A percentile compares a stretch with the other conserved stretches of the same genome.
Conservation (phyloP, 2,113 vertebrate species). For the Engraulis encrasicolus region DNA sequence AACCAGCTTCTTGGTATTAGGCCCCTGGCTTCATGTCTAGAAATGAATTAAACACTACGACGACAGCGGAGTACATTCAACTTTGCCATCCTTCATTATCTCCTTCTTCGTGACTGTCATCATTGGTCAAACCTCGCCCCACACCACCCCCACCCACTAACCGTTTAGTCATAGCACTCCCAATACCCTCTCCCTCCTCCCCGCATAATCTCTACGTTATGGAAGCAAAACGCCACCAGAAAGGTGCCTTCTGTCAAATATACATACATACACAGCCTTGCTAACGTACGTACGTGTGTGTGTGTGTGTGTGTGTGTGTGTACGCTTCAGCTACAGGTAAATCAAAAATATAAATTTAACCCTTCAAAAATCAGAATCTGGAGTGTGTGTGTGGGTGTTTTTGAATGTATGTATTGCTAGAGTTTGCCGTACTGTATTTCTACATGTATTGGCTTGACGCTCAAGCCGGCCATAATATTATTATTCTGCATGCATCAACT, state of each 20-base stretch:
- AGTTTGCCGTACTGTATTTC: constrained; percentile 29
- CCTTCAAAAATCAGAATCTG: not conserved
- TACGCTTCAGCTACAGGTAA: not conserved
- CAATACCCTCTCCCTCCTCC: not conserved
- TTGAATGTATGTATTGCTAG: constrained; percentile 45
- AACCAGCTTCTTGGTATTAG: too few relatives aligned
- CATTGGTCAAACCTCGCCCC: constrained; percentile 36
- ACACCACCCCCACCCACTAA: not conserved
- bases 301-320: too few relatives aligned
- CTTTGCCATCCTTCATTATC: constrained; percentile 26
- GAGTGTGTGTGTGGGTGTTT: too few relatives aligned
- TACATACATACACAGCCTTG: constrained; percentile 52
- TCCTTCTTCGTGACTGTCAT: constrained; percentile 24
- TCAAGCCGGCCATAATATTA: constrained; percentile 37
- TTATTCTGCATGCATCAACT: constrained; percentile 55
- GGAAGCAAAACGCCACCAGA: constrained; percentile 1
- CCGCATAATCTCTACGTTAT: not conserved
- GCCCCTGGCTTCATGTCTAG: constrained; percentile 18
- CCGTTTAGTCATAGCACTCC: not conserved
- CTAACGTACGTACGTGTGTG: too few relatives aligned
- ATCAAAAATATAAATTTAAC: not conserved
- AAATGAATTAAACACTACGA: constrained; percentile 44
- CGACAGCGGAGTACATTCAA: constrained; percentile 55
- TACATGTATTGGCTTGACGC: constrained; percentile 41
- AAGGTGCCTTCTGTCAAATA: constrained; percentile 25